Evolutionary conservation across 2,797 vertebrate species (phyloP), one percentile per base, ranked within the genome.

Genomic region (Staurois parvus): DNA sequence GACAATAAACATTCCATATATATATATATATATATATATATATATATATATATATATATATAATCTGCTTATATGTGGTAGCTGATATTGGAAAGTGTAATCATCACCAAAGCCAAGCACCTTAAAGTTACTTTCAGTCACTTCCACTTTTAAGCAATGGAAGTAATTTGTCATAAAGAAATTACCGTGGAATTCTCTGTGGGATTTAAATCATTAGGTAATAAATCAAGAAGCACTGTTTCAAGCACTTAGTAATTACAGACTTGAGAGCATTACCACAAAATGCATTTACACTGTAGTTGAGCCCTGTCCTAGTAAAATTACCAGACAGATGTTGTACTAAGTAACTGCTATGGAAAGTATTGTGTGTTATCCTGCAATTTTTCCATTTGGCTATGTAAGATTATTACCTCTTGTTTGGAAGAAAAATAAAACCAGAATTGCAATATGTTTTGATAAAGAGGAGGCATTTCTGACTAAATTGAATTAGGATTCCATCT

Each of bases 151-250:
- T 69, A 83, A 76, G 59, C 59, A 17, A 52, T 59, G 64, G 64
- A 37, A 77, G 59, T 70, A 15, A 77, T 77, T 59, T 26, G 48
- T 29, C 32, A 37, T 68, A 26, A 59, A 59, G 13, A 77, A 77
- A 62, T 78, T 72, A 72, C 67, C 45, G 62, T 37, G 74, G 17
- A 42, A 78, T 30, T 45, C 48, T 56, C 70, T 70, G 12, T 72
- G 34, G 67, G 69, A 64, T 82, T 82, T 29, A 74, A 66, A 64
- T 72, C 52, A 73, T 82, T 64, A 74, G 32, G 32, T 73, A 72
- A 73, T 81, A 81, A 73, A 81, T 73, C 79, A 72, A n/a, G 68
- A 62, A 34, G 24, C 69, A 81, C 26, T 26, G 32, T 73, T 59
- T 66, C 48, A 45, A 66, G 26, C 52, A 82, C 26, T 74, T 5